Conservation (phyloP, 2,113 vertebrate genomes). For the Corythaixoides concolor region DNA sequence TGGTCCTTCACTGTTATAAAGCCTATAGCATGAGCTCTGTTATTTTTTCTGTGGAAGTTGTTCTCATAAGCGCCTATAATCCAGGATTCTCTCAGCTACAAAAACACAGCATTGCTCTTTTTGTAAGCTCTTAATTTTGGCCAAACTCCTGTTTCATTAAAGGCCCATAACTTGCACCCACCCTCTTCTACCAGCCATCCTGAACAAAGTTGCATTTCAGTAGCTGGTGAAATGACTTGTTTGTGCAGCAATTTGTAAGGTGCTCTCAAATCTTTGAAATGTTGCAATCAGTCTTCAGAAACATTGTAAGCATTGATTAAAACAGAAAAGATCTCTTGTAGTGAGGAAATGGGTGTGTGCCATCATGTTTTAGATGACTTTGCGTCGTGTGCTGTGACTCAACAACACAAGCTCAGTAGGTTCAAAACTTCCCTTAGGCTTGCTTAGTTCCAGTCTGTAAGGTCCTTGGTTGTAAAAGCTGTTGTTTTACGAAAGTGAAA, state of each 20-base stretch:
- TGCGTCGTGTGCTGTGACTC: accelerated
- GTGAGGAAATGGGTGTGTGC: not conserved
- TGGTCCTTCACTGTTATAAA: not conserved
- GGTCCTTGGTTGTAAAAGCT: not conserved
- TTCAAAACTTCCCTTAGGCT: not conserved
- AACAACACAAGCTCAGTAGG: not conserved
- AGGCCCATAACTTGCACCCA: not conserved
- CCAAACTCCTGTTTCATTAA: not conserved
- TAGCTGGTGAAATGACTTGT: not conserved
- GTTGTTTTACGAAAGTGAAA: not conserved
- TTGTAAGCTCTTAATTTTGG: not conserved
- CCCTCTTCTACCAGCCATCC: not conserved
- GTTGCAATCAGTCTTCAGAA: not conserved
- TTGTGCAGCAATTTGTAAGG: not conserved
- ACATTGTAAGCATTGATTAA: accelerated
- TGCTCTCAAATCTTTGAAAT: not conserved
- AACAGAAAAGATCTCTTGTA: not conserved
- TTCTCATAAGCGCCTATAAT: not conserved
- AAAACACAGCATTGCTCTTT: not conserved
- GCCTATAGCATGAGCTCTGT: not conserved
- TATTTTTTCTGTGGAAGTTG: not conserved
- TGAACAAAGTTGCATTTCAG: not conserved
- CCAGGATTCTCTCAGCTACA: not conserved
- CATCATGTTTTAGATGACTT: not conserved
- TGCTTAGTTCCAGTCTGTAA: not conserved